A percentile compares a stretch with the other conserved stretches of the same genome.
phyloP scores from a whole-genome alignment of 2,113 vertebrate species.

The Festucalex cinctus region DNA sequence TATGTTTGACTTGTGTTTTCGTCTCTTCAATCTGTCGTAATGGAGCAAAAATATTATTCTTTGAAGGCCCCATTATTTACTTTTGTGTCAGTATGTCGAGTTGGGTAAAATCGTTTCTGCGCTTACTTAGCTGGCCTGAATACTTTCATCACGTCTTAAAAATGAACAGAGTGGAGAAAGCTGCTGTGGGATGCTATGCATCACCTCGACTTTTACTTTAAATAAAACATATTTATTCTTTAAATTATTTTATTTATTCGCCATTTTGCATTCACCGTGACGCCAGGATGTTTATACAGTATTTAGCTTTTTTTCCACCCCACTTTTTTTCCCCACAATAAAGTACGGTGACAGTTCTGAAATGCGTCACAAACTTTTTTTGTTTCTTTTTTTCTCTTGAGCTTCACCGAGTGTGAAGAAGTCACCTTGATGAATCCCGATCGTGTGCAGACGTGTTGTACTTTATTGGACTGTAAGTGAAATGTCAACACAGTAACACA shows the following conservation, averaged over 20 bases:
- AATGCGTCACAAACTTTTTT: not conserved
- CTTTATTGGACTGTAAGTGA: not conserved
- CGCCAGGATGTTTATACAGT: slow-evolving; percentile 33
- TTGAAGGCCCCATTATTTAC: too few species aligned
- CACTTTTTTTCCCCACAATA: not conserved
- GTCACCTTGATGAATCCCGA: not conserved
- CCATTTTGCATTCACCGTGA: slow-evolving; percentile 34
- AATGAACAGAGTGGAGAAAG: too few species aligned
- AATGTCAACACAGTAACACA: not conserved
- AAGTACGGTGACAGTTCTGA: not conserved
- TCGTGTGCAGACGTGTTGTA: not conserved
- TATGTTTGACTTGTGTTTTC: too few species aligned
- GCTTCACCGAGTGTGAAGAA: not conserved
- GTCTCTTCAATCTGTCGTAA: too few species aligned
- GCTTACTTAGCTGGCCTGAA: too few species aligned
- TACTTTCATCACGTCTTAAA: too few species aligned
- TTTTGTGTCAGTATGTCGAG: too few species aligned
- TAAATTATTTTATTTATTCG: slow-evolving; percentile 69
- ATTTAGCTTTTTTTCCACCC: not conserved
- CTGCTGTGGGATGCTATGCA: too few species aligned
- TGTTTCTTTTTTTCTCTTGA: not conserved
- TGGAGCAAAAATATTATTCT: too few species aligned
- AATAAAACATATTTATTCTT: slow-evolving; percentile 48
- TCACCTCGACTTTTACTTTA: too few species aligned
- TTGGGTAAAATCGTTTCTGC: too few species aligned